These are phyloP conservation scores for Acomys russatus DNA, from an alignment of 2,797 vertebrate genomes.

Conservation along the genomic window DNA sequence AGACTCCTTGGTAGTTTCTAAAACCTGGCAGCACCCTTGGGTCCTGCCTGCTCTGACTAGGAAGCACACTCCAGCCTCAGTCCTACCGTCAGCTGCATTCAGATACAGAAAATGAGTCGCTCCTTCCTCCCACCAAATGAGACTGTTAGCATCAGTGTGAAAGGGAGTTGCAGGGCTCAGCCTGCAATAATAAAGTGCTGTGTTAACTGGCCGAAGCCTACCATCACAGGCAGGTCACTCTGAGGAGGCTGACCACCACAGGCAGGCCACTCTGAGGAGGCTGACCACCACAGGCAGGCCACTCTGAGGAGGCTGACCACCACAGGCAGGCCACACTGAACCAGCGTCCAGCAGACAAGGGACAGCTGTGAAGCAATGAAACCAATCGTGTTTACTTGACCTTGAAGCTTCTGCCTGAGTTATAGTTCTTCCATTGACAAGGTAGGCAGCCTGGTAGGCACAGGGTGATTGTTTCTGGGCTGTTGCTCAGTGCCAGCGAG, in stretches of 20 bases:
- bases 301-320: constrained; percentile 22
- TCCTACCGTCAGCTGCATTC: constrained; percentile 37
- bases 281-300: no score
- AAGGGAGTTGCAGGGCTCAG: constrained; percentile 35
- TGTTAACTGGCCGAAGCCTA: constrained; percentile 51
- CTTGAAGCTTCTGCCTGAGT: constrained; percentile 7
- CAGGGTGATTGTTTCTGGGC: not conserved
- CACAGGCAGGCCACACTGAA: not conserved
- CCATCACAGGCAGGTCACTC: not conserved
- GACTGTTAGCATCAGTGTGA: constrained; percentile 65
- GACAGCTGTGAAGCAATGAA: constrained; percentile 17
- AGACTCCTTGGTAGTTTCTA: not conserved
- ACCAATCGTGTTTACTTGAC: constrained; percentile 52
- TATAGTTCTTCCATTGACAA: constrained; percentile 5
- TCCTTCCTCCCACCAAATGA: constrained; percentile 28
- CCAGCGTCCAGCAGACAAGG: constrained; percentile 6
- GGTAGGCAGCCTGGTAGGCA: not conserved
- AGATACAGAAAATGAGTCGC: constrained; percentile 66
- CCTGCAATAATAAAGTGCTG: constrained; percentile 46
- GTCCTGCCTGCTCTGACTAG: constrained; percentile 35
- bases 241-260: no score
- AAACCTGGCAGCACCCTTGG: constrained; percentile 48
- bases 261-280: no score
- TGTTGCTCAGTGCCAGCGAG: not conserved
- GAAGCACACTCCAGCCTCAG: constrained; percentile 1